Evolutionary conservation across 2,113 vertebrate genomes (phyloP).

Genomic region (Stegastes partitus): DNA sequence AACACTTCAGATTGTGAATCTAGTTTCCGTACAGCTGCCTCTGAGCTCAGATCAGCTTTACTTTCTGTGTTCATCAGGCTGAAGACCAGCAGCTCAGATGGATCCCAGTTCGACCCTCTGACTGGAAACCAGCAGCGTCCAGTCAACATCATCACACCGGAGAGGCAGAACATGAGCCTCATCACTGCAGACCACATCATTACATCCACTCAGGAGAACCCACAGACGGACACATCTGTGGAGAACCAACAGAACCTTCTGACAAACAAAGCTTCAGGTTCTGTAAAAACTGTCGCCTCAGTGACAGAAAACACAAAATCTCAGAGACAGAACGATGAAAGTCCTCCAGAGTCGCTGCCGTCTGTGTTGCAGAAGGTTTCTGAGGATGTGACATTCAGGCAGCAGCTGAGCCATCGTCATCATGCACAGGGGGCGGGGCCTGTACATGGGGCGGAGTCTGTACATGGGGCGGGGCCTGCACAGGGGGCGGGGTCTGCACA

Average conservation of each 20-base stretch:
- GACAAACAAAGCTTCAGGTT: not conserved
- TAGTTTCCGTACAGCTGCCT: too few species aligned
- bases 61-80: slow-evolving; percentile 42
- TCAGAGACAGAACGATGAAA: not conserved
- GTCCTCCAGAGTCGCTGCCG: not conserved
- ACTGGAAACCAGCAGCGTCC: not conserved
- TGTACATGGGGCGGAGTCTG: not conserved
- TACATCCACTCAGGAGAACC: slow-evolving; percentile 48
- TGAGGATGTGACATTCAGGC: slow-evolving; percentile 60
- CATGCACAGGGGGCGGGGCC: not conserved
- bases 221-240: not conserved
- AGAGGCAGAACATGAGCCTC: too few species aligned
- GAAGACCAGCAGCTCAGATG: slow-evolving; percentile 9
- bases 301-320: not conserved
- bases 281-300: not conserved
- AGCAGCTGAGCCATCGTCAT: not conserved
- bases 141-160: not conserved
- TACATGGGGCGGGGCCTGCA: not conserved
- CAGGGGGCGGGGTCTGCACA: not conserved
- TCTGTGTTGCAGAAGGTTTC: slow-evolving; percentile 67
- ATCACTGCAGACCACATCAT: slow-evolving; percentile 11
- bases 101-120: not conserved
- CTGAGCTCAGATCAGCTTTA: too few species aligned
- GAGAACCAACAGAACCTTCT: not conserved
- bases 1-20: too few species aligned